Conservation (phyloP, 2,888 invertebrate genomes). For the Xanthia togata region DNA sequence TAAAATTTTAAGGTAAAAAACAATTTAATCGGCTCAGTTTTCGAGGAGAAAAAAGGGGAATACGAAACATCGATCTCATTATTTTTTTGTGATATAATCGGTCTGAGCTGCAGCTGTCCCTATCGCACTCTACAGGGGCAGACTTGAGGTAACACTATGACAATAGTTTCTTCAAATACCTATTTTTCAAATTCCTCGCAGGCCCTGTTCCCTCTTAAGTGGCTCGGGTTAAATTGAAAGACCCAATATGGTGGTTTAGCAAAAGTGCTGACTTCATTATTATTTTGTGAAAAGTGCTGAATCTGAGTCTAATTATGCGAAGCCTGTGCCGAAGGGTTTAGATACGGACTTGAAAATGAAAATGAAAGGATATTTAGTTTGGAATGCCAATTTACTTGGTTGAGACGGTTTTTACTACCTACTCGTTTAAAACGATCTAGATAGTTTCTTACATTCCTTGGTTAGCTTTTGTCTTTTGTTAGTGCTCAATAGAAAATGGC, state of each 20-base stretch:
- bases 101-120: too few species aligned
- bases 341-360: constrained; percentile 30
- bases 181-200: too few species aligned
- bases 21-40: too few species aligned
- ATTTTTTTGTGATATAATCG: too few species aligned
- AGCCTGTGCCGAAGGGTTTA: constrained; percentile 32
- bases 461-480: background rate
- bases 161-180: too few species aligned
- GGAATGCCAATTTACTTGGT: constrained; percentile 15
- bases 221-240: constrained; percentile 26
- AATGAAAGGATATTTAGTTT: constrained; percentile 21
- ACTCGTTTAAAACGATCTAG: background rate
- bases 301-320: constrained; percentile 53
- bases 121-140: too few species aligned
- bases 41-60: too few species aligned
- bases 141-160: too few species aligned
- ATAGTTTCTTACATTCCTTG: background rate
- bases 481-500: background rate
- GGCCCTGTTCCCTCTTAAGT: constrained; percentile 9
- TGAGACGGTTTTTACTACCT: constrained; percentile 5
- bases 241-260: constrained; percentile 21
- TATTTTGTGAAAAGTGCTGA: constrained; percentile 53
- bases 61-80: too few species aligned
- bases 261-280: constrained; percentile 48
- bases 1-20: too few species aligned